Base-by-base conservation (phyloP, 2,797 vertebrate species). In the Pygocentrus nattereri region DNA sequence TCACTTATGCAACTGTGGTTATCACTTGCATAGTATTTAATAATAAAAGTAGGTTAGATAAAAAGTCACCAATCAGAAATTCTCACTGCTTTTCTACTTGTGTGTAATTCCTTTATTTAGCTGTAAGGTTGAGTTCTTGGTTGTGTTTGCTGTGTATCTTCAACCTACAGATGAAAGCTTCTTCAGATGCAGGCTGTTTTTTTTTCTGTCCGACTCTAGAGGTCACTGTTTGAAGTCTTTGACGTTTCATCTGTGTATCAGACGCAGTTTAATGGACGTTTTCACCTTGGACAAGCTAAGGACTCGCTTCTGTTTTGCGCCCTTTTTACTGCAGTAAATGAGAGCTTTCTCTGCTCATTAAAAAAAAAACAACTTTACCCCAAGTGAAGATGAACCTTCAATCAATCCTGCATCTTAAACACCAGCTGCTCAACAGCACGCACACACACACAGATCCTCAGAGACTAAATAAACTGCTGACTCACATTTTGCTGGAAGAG, bases 171-270 rank as follows among this genome's bases (percentile, higher is more conserved):
- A 21, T 69, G n/a, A 69, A 50, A 47, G 23, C 41, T 25, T 68
- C 21, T 30, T 65, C 18, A 19, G 31, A 3, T 25, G 15, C 12
- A 13, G 31, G 8, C 19, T 67, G 2, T n/a, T 71, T 1, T 71
- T 50, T 52, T 50, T 72, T 1, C 4, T 19, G 38, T 47, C 21
- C 58, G 30, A 25, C 52, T 58, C 21, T 58, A 34, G 30, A 56
- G 70, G 70, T 70, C 68, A 70, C 68, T 50, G 68, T 70, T 70
- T 70, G 25, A 70, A 73, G 70, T 34, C 70, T 73, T 49, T 71
- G 18, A 12, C 11, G 49, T 56, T 25, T 3, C 4, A 15, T n/a
- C 54, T 8, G 30, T 49, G 47, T 27, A 8, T 70, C 47, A 71
- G 23, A 21, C 56, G n/a, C 23, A 21, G 4, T 41, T 6, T 58